Evolutionary conservation across 2,797 vertebrate genomes (phyloP), one percentile per base, ranked within the genome.

Genomic region (Pelodytes ibericus): DNA sequence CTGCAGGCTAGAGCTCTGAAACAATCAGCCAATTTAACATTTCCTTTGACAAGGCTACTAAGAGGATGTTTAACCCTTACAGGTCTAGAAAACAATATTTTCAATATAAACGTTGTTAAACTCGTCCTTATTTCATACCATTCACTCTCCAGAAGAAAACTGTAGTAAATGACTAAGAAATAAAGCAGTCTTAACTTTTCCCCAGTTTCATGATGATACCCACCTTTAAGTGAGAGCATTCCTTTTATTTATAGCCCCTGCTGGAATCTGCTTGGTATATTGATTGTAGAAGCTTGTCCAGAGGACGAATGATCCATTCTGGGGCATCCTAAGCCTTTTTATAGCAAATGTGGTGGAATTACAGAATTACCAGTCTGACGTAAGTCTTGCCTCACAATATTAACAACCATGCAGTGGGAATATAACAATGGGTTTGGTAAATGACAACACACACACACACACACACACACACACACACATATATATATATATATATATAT

Each of bases 281-380:
- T 68, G 64, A 11, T 68, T 60, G 24, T 41, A 29, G 36, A n/a
- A 39, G 57, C 4, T 30, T 70, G 44, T 16, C 16, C 33, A 39
- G 15, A 3, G 13, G 36, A 27, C 26, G 63, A 60, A 63, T 20
- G 70, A 49, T 24, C 39, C 74, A 66, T 70, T 76, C 36, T 39
- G 13, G 53, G 39, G 18, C 18, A 31, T 41, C 29, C 59, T 25
- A 25, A 18, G 2, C 16, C 22, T 39, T 53, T 76, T 70, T 76
- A 76, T 76, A 76, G n/a, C n/a, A 56, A 36, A 5, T 20, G 15
- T 66, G 51, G 20, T 75, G 74, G 74, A 76, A 76, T 62, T 76
- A 31, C 74, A 67, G 74, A 76, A 76, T 62, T 76, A 31, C 74
- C 74, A 8, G n/a, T 1, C 26, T 76, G 59, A 57, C 26, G 60